phyloP scores from a whole-genome alignment of 2,888 invertebrate genomes.

The Selenia dentaria region DNA sequence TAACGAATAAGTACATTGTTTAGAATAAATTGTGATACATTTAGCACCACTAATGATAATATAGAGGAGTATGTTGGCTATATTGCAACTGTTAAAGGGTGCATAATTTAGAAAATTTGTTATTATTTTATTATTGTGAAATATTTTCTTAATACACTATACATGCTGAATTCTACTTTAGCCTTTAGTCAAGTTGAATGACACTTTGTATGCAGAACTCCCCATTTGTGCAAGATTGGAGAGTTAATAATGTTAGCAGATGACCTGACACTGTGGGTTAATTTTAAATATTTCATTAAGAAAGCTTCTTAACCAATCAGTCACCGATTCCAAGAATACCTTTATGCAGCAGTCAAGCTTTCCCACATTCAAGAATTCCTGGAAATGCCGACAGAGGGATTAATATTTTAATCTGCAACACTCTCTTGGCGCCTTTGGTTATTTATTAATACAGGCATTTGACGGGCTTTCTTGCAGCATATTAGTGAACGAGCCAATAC shows the following conservation, averaged over 20 bases:
- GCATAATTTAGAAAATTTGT: slow-evolving; percentile 3
- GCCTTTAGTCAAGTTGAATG: neutral
- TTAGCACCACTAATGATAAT: slow-evolving; percentile 34
- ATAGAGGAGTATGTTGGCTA: slow-evolving; percentile 16
- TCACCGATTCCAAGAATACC: too few relatives aligned
- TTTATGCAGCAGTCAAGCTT: too few relatives aligned
- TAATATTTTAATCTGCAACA: slow-evolving; percentile 45
- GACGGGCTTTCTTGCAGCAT: neutral
- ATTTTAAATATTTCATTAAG: slow-evolving; percentile 30
- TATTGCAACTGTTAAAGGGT: slow-evolving; percentile 17
- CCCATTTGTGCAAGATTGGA: slow-evolving; percentile 42
- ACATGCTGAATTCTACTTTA: neutral
- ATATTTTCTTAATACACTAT: too few relatives aligned
- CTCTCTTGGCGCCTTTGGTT: neutral
- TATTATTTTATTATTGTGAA: too few relatives aligned
- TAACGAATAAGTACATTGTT: slow-evolving; percentile 43
- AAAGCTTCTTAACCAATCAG: slow-evolving; percentile 34
- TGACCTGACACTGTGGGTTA: slow-evolving; percentile 40
- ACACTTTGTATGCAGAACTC: slow-evolving; percentile 2
- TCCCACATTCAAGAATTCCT: too few relatives aligned
- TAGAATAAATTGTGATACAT: slow-evolving; percentile 41
- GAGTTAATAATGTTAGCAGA: slow-evolving; percentile 60
- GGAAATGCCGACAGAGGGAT: too few relatives aligned
- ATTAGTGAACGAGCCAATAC: slow-evolving; percentile 55
- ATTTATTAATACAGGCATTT: too few relatives aligned